Base-by-base conservation (phyloP, 2,113 vertebrate genomes). In the Mystacornis crossleyi region DNA sequence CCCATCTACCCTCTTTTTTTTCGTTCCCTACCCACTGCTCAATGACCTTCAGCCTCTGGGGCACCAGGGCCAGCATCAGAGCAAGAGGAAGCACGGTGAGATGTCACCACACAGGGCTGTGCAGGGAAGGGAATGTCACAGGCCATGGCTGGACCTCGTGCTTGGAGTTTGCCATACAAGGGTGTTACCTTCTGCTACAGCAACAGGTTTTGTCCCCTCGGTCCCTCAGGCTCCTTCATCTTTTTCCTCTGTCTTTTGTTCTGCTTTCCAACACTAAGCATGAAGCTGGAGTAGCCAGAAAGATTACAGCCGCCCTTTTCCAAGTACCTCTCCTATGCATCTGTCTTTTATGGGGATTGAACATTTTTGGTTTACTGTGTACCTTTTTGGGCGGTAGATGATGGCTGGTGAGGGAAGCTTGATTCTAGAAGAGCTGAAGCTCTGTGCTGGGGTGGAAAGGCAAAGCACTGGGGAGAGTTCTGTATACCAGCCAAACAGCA, bases 21-120 rank as follows among this genome's bases (percentile, higher is more conserved):
- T 14, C 1, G 6, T 58, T 80, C 67, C 64, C 40, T 31, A 13
- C 23, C 7, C 17, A 2, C 23, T 74, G 55, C 28, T 86, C 57
- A 50, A 14, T 18, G 24, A 9, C 33, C 21, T 82, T 31, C 51
- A 51, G 28, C 14, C 2, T 4, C 36, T 6, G 16, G 14, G 36
- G 42, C 4, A 5, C 26, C 4, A 12, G 6, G 24, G 38, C 6
- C 0, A 0, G 24, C 4, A 3, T 17, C 7, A 3, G 4, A 17
- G 42, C 0, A 4, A 25, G 1, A 16, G 18, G 16, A 16, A 10
- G 4, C 1, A 0, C 0, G 0, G 28, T 7, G 9, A 20, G 45
- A 28, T 10, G 34, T 18, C 81, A 58, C 17, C 4, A 4, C 1
- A 0, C 6, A 3, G 18, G 28, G 31, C 48, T 72, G 58, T 3